phyloP scores from a whole-genome alignment of 2,113 vertebrate species.

The Petromus typicus region DNA sequence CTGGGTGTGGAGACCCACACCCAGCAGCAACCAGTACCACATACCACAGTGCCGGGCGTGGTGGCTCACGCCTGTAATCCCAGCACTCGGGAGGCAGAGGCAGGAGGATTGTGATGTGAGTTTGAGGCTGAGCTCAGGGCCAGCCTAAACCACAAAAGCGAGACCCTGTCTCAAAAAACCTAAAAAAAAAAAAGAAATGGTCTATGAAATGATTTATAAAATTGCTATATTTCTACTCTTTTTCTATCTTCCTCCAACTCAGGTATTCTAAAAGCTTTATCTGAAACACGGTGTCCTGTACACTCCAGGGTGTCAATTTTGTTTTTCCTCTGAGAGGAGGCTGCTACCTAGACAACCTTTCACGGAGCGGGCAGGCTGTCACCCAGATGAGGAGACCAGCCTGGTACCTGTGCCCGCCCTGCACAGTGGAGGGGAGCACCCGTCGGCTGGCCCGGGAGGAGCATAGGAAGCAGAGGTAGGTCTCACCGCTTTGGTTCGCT shows the following conservation, averaged over 20 bases:
- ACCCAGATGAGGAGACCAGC: background rate
- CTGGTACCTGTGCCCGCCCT: too few relatives aligned
- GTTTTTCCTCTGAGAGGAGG: background rate
- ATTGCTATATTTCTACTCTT: background rate
- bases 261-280: background rate
- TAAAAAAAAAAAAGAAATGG: too few relatives aligned
- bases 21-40: too few relatives aligned
- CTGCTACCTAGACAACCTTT: fast-evolving
- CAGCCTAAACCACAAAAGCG: too few relatives aligned
- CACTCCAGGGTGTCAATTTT: background rate
- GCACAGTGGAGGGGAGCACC: background rate
- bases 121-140: too few relatives aligned
- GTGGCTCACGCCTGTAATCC: too few relatives aligned
- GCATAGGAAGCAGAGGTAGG: background rate
- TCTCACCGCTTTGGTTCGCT: conserved; percentile 95
- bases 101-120: too few relatives aligned
- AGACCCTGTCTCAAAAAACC: too few relatives aligned
- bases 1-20: too few relatives aligned
- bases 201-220: background rate
- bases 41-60: too few relatives aligned
- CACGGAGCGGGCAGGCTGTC: fast-evolving
- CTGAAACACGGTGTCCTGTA: background rate
- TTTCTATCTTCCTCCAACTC: background rate
- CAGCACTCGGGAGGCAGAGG: too few relatives aligned
- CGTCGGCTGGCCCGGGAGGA: background rate